Base-by-base conservation (phyloP, 2,888 invertebrate genomes). In the Lapara coniferarum region DNA sequence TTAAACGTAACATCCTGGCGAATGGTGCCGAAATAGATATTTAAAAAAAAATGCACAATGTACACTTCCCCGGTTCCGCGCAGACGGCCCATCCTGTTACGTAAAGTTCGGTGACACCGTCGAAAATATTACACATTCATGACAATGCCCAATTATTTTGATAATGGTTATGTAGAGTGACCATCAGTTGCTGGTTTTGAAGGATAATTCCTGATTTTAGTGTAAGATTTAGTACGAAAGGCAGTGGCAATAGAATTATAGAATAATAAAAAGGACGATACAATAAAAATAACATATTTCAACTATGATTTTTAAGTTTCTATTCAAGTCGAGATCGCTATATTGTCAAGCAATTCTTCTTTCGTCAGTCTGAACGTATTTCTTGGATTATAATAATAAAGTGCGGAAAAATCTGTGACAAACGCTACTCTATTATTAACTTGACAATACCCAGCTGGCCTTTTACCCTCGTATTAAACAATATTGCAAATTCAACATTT, bases 1-100 rank as follows among this genome's bases (percentile, higher is more conserved):
- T 59, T 25, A 63, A 63, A 63, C 66, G 52, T 44, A 52, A 88
- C 89, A 88, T 92, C 93, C 92, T 92, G 63, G 91, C 89, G 85
- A 89, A 90, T 85, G 84, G 81, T 83, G 84, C 84, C 74, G 81
- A 89, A 90, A 91, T 89, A 90, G 89, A 86, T 83, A 81, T 82
- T 83, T 75, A 72, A 81, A 83, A 87, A 84, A 85, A 89, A 89
- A 91, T 89, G 87, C 90, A 89, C 87, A 89, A 84, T 84, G 86
- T 77, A 74, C 77, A 79, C 83, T 85, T 84, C 85, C 86, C 83
- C 76, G 84, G 86, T 90, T 89, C 89, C 89, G 87, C 76, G 84
- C 90, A 89, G 91, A 89, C 90, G 78, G 46, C 74, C 78, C 82
- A 89, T 90, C 90, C 90, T 87, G 79, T 84, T 82, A 78, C 75